A percentile compares a stretch with the other conserved stretches of the same genome.
phyloP scores from a whole-genome alignment of 2,888 invertebrate species.

The Napeogenes inachia region DNA sequence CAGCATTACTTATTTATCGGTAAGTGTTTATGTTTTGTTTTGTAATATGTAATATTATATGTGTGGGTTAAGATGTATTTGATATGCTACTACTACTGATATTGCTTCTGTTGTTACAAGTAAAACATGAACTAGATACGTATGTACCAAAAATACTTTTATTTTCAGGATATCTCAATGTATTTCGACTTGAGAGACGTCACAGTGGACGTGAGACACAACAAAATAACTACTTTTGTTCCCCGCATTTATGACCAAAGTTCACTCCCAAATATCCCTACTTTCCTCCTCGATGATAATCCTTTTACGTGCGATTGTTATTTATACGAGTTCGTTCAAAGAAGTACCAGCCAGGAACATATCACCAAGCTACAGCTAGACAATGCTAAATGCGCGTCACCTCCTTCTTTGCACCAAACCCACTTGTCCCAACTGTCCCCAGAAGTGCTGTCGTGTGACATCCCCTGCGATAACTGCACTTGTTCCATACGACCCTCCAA shows the following conservation, averaged over 20 bases:
- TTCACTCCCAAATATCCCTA: constrained; percentile 1
- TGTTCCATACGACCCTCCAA: constrained; percentile 13
- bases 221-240: constrained; percentile 36
- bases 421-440: constrained; percentile 11
- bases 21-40: constrained; percentile 11
- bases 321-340: constrained; percentile 33
- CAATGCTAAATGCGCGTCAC: constrained; percentile 21
- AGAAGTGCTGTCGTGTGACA: constrained; percentile 22
- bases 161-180: constrained; percentile 19
- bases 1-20: constrained; percentile 24
- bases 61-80: too few species aligned
- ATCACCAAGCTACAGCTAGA: constrained; percentile 8
- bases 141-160: neutral
- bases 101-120: too few species aligned
- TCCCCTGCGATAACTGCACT: constrained; percentile 2
- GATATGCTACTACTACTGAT: too few species aligned
- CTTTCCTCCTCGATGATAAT: constrained; percentile 40
- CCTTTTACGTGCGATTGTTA: constrained; percentile 45
- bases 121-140: too few species aligned
- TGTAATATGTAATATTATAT: too few species aligned
- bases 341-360: constrained; percentile 5
- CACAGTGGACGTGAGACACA: constrained; percentile 37
- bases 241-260: neutral
- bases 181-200: constrained; percentile 17
- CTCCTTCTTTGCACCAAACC: constrained; percentile 8